These are phyloP conservation scores for Myopa tessellatipennis DNA, from an alignment of 2,888 invertebrate genomes.

Conservation along the genomic window DNA sequence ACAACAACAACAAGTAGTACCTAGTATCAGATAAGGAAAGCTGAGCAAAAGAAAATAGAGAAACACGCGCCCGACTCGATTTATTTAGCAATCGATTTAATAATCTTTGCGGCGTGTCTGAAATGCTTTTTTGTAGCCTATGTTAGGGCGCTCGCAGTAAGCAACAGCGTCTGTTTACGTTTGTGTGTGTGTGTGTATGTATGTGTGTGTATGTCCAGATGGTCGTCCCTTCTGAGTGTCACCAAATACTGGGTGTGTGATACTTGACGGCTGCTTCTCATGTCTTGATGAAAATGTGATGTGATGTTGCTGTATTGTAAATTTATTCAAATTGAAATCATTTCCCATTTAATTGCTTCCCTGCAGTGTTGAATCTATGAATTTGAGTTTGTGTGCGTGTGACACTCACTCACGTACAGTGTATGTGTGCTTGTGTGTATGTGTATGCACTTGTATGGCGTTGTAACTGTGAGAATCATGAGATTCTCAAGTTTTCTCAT, in stretches of 20 bases:
- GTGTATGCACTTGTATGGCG: background rate
- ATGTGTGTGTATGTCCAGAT: background rate
- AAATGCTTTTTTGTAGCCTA: constrained; percentile 9
- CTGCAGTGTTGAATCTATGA: background rate
- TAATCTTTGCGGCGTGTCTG: constrained; percentile 8
- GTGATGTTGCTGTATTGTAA: background rate
- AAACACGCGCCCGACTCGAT: background rate
- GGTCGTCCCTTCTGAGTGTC: background rate
- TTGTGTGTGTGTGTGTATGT: background rate
- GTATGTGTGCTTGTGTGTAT: background rate
- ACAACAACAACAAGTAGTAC: background rate
- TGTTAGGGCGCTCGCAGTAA: background rate
- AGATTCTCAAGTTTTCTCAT: background rate
- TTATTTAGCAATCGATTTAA: background rate
- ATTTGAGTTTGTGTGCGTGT: background rate
- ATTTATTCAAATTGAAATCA: background rate
- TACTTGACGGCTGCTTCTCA: background rate
- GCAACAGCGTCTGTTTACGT: background rate
- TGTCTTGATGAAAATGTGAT: no score
- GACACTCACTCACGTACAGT: background rate
- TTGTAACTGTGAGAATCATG: background rate
- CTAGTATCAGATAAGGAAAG: no score
- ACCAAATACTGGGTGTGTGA: background rate
- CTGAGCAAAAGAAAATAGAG: no score
- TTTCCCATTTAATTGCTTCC: background rate